Percentiles rank a stretch among this genome's conserved stretches.
Conservation (phyloP, 2,113 vertebrate genomes). For the Dendropsophus ebraccatus region DNA sequence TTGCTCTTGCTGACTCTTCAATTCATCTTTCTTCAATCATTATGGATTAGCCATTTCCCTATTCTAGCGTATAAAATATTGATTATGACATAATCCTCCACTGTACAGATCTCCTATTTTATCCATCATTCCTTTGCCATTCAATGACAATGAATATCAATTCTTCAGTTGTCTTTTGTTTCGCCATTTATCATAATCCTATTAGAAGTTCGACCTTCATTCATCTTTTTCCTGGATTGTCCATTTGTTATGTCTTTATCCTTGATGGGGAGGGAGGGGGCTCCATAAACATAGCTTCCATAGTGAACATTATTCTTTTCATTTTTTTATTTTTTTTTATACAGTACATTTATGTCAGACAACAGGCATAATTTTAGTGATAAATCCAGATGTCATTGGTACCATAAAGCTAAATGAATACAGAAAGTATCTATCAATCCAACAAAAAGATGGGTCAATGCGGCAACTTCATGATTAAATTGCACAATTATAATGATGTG, state of each 20-base stretch:
- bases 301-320: neutral
- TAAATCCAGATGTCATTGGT: neutral
- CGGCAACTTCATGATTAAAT: too few relatives aligned
- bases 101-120: neutral
- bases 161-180: neutral
- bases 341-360: too few relatives aligned
- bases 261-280: neutral
- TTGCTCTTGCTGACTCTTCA: neutral
- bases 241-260: neutral
- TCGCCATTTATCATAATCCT: neutral
- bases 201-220: neutral
- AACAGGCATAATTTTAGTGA: too few relatives aligned
- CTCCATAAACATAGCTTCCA: neutral
- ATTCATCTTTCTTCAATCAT: conserved; percentile 1
- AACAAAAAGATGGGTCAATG: too few relatives aligned
- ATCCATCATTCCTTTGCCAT: neutral
- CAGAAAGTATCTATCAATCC: too few relatives aligned
- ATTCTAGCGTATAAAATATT: neutral
- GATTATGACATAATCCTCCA: conserved; percentile 3
- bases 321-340: too few relatives aligned
- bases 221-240: neutral
- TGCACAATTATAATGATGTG: too few relatives aligned
- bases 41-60: neutral
- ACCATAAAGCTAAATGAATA: neutral
- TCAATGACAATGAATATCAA: conserved; percentile 5